phyloP scores from a whole-genome alignment of 2,888 invertebrate species.

The Caenorhabditis sp. region DNA sequence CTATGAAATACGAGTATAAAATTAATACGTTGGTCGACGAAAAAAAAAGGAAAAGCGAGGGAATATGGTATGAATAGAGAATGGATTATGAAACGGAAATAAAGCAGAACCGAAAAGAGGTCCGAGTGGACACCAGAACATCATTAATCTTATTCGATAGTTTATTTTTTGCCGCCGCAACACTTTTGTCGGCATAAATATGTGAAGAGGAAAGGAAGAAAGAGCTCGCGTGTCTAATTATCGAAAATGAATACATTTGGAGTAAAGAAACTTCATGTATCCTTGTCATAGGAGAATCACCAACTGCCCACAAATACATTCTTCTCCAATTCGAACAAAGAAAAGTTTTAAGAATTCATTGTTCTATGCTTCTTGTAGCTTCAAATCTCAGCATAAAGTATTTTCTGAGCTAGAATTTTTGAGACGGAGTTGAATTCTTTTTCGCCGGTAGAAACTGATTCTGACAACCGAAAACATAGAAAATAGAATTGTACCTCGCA shows the following conservation, averaged over 20 bases:
- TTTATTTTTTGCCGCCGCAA: background rate
- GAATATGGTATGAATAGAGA: background rate
- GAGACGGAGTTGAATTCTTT: too few relatives aligned
- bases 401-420: too few relatives aligned
- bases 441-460: too few relatives aligned
- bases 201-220: background rate
- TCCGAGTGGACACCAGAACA: background rate
- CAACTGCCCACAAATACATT: too few relatives aligned
- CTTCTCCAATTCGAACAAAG: too few relatives aligned
- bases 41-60: background rate
- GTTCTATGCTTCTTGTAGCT: too few relatives aligned
- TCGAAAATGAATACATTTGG: slow-evolving; percentile 15
- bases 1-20: slow-evolving; percentile 17
- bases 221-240: slow-evolving; percentile 4
- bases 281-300: too few relatives aligned
- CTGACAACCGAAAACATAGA: too few relatives aligned
- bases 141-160: background rate
- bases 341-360: too few relatives aligned
- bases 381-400: too few relatives aligned
- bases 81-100: background rate
- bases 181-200: background rate
- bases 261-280: slow-evolving; percentile 5
- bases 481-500: too few relatives aligned
- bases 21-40: slow-evolving; percentile 11
- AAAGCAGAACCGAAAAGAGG: background rate